Conservation (phyloP, 2,113 vertebrate species). For the Labrus mixtus region DNA sequence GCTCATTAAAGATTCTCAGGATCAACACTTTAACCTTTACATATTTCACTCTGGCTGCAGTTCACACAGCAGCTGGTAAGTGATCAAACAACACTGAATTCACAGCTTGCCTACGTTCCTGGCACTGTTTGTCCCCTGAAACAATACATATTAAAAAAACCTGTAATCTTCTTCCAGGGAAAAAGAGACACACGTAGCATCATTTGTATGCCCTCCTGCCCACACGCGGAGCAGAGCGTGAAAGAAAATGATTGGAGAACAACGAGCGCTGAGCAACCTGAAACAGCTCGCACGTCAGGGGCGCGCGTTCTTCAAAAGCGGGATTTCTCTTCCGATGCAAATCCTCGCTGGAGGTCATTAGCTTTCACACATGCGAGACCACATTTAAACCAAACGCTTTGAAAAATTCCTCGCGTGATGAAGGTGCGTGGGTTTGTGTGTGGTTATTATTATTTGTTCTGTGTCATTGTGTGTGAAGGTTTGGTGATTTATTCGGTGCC, state of each 20-base stretch:
- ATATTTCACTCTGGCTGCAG: neutral
- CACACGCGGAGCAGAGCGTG: conserved; percentile 38
- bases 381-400: conserved; percentile 26
- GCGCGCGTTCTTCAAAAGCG: conserved; percentile 41
- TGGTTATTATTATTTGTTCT: conserved; percentile 26
- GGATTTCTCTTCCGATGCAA: conserved; percentile 53
- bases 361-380: conserved; percentile 44
- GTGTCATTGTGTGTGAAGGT: conserved; percentile 24
- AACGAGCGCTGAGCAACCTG: too few relatives aligned
- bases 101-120: neutral
- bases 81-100: neutral
- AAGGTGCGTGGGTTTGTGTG: conserved; percentile 12
- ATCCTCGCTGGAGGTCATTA: conserved; percentile 56
- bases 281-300: conserved; percentile 39
- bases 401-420: conserved; percentile 2
- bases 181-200: neutral
- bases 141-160: conserved; percentile 1
- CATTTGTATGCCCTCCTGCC: conserved; percentile 12
- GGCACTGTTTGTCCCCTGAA: neutral
- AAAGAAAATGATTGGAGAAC: conserved; percentile 30
- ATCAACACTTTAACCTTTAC: neutral
- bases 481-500: conserved; percentile 28
- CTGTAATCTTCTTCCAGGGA: conserved; percentile 18
- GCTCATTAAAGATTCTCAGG: neutral
- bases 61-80: neutral